Evolutionary conservation across 1,140 invertebrate species (phyloP), one percentile per base, ranked within the genome.

Genomic region (Papilio xuthus): DNA sequence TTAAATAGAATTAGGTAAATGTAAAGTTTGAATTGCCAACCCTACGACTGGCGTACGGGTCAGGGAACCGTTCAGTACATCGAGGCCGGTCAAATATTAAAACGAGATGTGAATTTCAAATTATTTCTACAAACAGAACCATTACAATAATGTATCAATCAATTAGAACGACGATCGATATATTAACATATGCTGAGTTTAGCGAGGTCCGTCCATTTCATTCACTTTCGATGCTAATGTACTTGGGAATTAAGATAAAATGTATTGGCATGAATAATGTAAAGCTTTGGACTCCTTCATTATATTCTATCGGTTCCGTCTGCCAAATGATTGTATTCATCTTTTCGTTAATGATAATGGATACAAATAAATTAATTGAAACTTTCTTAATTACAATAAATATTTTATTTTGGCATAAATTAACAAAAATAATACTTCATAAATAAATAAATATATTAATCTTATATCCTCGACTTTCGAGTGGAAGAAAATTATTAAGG

Each of bases 61-160:
- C 87, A 85, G 81, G 81, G 78, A 79, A 80, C 82, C 83, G 84
- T 80, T 47, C 80, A 73, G 79, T 72, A 84, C 80, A 83, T 85
- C 82, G 81, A 82, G 80, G 80, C 81, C 84, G 81, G 79, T 88
- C 81, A 87, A 89, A 88, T 88, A 88, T 89, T 89, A 83, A 89
- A 86, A 82, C 70, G 81, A 80, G 79, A 83, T 81, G 76, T 80
- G 80, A 82, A 83, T 80, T 80, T 82, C 77, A 77, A 81, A 81
- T 80, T 81, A 80, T 80, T 79, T 83, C 78, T 60, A 32, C 42
- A 77, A 80, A 80, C 42, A 71, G 50, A 63, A 77, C 6, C 47
- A 80, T 72, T 72, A 72, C 42, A 72, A 47, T 72, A 44, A 41
- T 44, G 41, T 72, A 42, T 13, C 42, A 47, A 72, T 72, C 70